Evolutionary conservation across 2,113 vertebrate genomes (phyloP), one percentile per base, ranked within the genome.

Genomic region (Ondatra zibethicus): DNA sequence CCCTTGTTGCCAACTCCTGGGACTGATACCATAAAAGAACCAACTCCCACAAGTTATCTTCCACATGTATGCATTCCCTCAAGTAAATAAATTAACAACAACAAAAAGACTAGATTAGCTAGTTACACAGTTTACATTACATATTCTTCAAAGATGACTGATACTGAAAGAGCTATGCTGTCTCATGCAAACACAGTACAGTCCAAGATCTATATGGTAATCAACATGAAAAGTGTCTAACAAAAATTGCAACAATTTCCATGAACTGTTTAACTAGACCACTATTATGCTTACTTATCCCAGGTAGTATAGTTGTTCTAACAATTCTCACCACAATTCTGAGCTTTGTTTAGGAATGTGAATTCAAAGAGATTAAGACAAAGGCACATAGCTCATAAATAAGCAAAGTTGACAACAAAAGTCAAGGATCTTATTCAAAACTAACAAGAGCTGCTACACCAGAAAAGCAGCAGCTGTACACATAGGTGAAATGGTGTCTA

Each of bases 291-390:
- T 82, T 61, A 93, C 3, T 88, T 85, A 47, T 82, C 10, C 55
- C 17, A 75, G 25, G 25, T 27, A 94, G 92, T 39, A 84, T 76
- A 94, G 84, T 4, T 63, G 61, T 75, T 45, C 72, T 29, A 88
- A 13, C 84, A 96, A 93, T 77, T 81, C 77, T 97, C 68, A 82
- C 36, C 68, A 88, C 19, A 68, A 92, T 47, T 52, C 58, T 81
- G n/a, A 85, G 17, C 12, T 88, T 3, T 50, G 61, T 55, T 45
- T 42, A 23, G 39, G 19, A 89, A 93, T 27, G 29, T 63, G 63
- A 61, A 2, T 87, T 91, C 87, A 95, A 80, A 86, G 61, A 92
- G 25, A 16, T 75, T 72, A 87, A 75, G 27, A 80, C 55, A 73
- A 92, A 73, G 61, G 94, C 61, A 96, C 12, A 81, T 0, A 92